phyloP scores from a whole-genome alignment of 2,113 vertebrate species.

The Morone saxatilis region DNA sequence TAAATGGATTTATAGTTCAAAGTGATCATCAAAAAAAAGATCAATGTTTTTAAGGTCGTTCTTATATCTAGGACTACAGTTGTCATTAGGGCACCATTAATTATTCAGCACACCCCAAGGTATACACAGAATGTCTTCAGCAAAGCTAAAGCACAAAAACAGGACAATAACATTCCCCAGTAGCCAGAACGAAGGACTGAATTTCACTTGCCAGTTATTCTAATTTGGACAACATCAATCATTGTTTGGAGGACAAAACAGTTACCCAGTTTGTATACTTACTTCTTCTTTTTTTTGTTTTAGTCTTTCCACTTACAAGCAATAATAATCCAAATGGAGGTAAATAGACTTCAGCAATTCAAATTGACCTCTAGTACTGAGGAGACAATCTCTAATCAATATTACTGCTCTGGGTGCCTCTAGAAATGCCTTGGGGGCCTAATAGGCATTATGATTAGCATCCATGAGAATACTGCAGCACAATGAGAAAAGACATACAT shows the following conservation, averaged over 20 bases:
- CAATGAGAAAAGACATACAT: constrained; percentile 33
- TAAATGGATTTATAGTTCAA: constrained; percentile 75
- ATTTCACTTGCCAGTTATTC: constrained; percentile 57
- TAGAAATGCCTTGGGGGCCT: constrained; percentile 53
- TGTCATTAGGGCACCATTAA: constrained; percentile 83
- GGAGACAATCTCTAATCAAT: constrained; percentile 72
- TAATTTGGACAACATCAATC: constrained; percentile 61
- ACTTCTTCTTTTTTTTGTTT: constrained; percentile 18
- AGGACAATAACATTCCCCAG: constrained; percentile 70
- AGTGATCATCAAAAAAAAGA: constrained; percentile 76
- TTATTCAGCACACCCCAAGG: constrained; percentile 80
- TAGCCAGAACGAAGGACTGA: constrained; percentile 33
- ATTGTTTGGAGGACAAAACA: constrained; percentile 23
- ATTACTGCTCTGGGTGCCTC: constrained; percentile 48
- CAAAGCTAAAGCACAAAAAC: constrained; percentile 65
- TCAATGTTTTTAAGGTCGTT: constrained; percentile 85
- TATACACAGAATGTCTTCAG: constrained; percentile 67
- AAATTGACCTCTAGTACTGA: constrained; percentile 63
- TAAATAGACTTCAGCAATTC: constrained; percentile 50
- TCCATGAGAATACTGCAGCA: constrained; percentile 40
- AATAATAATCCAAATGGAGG: constrained; percentile 32
- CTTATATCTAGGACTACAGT: constrained; percentile 76
- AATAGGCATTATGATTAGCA: constrained; percentile 65
- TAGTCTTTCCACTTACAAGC: constrained; percentile 14
- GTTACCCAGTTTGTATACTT: constrained; percentile 23